phyloP scores from a whole-genome alignment of 35 echinoderm and acorn worm species.

The Chiridota heheva region DNA sequence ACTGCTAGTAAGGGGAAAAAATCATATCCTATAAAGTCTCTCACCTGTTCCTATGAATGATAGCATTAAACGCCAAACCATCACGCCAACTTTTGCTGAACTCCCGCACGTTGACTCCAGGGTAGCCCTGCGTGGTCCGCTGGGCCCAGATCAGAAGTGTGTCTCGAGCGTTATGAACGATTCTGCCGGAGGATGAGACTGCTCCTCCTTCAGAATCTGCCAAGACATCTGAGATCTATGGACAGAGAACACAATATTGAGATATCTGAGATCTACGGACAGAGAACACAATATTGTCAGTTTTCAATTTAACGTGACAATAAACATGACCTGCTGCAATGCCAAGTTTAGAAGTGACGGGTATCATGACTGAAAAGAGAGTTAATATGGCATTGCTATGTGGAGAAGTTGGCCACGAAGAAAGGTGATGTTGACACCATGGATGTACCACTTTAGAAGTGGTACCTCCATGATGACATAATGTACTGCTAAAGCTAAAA shows the following conservation, averaged over 20 bases:
- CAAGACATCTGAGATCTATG: slow-evolving; percentile 87
- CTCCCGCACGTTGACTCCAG: slow-evolving; percentile 75
- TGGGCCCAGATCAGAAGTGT: slow-evolving; percentile 78
- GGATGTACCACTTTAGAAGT: too few species aligned
- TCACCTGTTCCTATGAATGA: slow-evolving; percentile 96
- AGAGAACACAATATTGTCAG: neutral
- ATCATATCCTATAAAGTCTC: neutral
- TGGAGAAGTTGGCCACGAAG: too few species aligned
- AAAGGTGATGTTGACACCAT: too few species aligned
- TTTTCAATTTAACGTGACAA: too few species aligned
- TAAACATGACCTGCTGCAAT: too few species aligned
- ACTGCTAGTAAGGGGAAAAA: neutral
- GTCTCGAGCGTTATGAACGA: slow-evolving; percentile 72
- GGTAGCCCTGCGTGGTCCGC: slow-evolving; percentile 70
- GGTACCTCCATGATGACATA: too few species aligned
- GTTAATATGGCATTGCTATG: too few species aligned
- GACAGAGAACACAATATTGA: slow-evolving; percentile 14
- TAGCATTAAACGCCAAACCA: slow-evolving; percentile 97
- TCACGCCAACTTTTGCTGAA: slow-evolving; percentile 94
- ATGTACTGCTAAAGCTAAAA: too few species aligned
- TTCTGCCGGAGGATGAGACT: slow-evolving; percentile 20
- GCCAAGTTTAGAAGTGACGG: too few species aligned
- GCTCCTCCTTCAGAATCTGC: slow-evolving; percentile 38
- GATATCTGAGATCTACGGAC: neutral
- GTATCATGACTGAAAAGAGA: too few species aligned